phyloP scores from a whole-genome alignment of 2,797 vertebrate genomes.

The Artibeus jamaicensis region DNA sequence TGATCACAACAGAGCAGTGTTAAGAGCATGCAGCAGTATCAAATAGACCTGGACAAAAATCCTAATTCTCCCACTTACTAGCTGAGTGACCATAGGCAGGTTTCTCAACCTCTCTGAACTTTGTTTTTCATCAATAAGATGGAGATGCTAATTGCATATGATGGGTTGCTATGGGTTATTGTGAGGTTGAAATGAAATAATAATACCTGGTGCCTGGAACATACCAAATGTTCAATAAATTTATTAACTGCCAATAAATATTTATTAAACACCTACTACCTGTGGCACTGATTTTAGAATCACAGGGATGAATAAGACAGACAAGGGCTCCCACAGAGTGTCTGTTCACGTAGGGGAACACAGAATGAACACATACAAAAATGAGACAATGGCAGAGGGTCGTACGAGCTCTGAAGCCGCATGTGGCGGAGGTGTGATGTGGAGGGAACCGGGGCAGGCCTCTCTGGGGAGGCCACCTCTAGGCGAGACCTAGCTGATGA shows the following conservation, averaged over 20 bases:
- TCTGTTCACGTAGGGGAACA: neutral
- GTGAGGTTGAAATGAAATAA: neutral
- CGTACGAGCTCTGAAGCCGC: neutral
- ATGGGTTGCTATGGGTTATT: neutral
- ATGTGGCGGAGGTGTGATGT: accelerated
- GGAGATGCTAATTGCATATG: neutral
- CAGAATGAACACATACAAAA: neutral
- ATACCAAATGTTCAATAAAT: neutral
- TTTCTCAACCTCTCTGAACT: neutral
- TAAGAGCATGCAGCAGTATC: neutral
- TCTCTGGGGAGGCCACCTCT: neutral
- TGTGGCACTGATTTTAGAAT: neutral
- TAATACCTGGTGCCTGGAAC: neutral
- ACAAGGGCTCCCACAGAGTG: neutral
- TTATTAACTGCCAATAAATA: neutral
- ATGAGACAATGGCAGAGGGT: accelerated
- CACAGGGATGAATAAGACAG: neutral
- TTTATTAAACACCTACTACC: neutral
- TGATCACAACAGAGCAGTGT: neutral
- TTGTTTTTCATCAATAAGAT: neutral
- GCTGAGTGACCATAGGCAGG: neutral
- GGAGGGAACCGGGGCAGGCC: neutral
- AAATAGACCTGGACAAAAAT: neutral
- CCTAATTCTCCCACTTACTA: neutral
- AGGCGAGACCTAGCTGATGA: neutral